Conservation (phyloP, 1,140 invertebrate species). For the Aethina tumida region DNA sequence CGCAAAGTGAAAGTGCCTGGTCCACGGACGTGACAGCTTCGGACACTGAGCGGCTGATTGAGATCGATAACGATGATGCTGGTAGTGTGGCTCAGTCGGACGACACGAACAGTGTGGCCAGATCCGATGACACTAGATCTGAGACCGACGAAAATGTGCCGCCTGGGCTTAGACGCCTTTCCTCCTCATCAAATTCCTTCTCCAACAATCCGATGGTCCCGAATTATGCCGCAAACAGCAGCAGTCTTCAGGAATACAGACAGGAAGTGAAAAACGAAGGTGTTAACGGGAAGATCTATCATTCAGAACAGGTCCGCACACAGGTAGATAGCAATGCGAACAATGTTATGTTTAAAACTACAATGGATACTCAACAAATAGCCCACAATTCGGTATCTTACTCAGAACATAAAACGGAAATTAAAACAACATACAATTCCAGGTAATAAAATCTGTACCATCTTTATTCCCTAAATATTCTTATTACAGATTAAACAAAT, state of each 20-base stretch:
- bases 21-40: slow-evolving; percentile 93
- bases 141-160: slow-evolving; percentile 41
- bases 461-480: no score
- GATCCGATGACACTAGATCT: slow-evolving; percentile 61
- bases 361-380: slow-evolving; percentile 7
- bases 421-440: slow-evolving; percentile 4
- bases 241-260: slow-evolving; percentile 9
- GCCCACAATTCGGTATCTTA: slow-evolving; percentile 10
- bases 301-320: slow-evolving; percentile 7
- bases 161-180: slow-evolving; percentile 18
- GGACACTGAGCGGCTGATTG: slow-evolving; percentile 85
- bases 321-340: slow-evolving; percentile 39
- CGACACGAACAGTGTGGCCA: slow-evolving; percentile 46
- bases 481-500: no score
- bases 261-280: slow-evolving; percentile 9
- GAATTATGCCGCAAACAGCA: not conserved
- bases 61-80: slow-evolving; percentile 76
- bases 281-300: slow-evolving; percentile 14
- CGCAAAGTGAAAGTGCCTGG: slow-evolving; percentile 89
- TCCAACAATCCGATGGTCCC: not conserved
- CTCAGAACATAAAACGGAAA: slow-evolving; percentile 3
- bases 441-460: no score
- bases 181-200: slow-evolving; percentile 23
- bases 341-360: slow-evolving; percentile 19
- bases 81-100: slow-evolving; percentile 65